These are phyloP conservation scores for Hyperopisus bebe DNA, from an alignment of 2,113 vertebrate genomes.

Conservation along the genomic window DNA sequence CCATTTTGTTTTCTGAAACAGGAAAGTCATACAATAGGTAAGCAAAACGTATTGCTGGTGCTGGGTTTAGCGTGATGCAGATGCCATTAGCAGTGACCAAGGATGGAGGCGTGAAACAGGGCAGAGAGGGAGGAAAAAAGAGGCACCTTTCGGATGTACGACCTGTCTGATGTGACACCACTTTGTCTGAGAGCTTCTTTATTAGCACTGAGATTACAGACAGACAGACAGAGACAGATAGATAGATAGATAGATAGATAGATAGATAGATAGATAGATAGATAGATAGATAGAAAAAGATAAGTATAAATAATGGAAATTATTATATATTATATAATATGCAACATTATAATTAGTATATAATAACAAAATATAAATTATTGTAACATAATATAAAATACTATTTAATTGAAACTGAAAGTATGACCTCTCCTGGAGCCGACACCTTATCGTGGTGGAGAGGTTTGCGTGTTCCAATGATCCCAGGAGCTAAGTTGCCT, in stretches of 20 bases:
- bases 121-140: background rate
- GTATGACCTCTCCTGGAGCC: too few relatives aligned
- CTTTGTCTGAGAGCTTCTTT: background rate
- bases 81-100: background rate
- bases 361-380: too few relatives aligned
- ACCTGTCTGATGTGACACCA: background rate
- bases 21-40: background rate
- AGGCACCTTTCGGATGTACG: background rate
- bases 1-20: slow-evolving; percentile 12
- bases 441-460: too few relatives aligned
- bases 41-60: background rate
- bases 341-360: too few relatives aligned
- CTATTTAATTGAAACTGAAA: background rate
- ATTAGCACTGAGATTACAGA: background rate
- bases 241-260: too few relatives aligned
- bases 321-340: too few relatives aligned
- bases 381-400: background rate
- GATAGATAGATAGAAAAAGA: too few relatives aligned
- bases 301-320: too few relatives aligned
- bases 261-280: background rate
- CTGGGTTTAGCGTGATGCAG: slow-evolving; percentile 6
- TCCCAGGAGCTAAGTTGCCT: too few relatives aligned
- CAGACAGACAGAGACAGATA: background rate
- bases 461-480: too few relatives aligned
- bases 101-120: background rate